Base-by-base conservation (phyloP, 1,140 invertebrate species). In the Drosophila arawakana region DNA sequence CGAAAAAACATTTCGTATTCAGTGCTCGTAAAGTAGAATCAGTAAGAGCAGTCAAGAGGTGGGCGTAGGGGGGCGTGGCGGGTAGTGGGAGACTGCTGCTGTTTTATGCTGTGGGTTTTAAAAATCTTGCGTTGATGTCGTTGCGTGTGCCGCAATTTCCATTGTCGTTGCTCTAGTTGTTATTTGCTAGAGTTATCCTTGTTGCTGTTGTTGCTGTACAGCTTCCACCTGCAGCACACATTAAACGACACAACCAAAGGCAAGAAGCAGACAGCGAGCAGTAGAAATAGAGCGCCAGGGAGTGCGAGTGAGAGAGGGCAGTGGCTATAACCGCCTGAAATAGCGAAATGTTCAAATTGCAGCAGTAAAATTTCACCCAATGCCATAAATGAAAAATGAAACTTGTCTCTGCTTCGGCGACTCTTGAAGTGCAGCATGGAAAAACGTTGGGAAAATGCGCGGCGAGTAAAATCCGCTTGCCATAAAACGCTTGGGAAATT, bases 311-410 rank as follows among this genome's bases (percentile, higher is more conserved):
- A 11, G 18, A 11, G 8, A 25, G n/a, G 76, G 49, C 35, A 46
- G 52, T 59, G 46, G 62, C 59, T 49, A 65, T 65, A 82, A 65
- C 73, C 73, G 66, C 67, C 65, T 71, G 74, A 85, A 85, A 85
- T 85, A 81, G 83, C 76, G 50, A 85, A 85, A 88, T 68, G 82
- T 79, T 86, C 65, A 78, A 85, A 85, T 86, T 81, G 79, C 82
- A 79, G 82, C 79, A 79, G 82, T 88, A 88, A 82, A 79, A 88
- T 73, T 82, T 79, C 25, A 61, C 66, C 47, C 47, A 63, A 39
- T 54, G 70, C 70, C 80, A 88, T 88, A 88, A 88, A 88, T 88
- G 83, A 88, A 86, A 88, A 88, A 89, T 88, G 83, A 83, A 86
- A 86, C 76, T 86, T 86, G 79, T 86, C 82, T 86, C 63, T 72